phyloP scores from a whole-genome alignment of 2,113 vertebrate species.

The Diphyllodes magnificus region DNA sequence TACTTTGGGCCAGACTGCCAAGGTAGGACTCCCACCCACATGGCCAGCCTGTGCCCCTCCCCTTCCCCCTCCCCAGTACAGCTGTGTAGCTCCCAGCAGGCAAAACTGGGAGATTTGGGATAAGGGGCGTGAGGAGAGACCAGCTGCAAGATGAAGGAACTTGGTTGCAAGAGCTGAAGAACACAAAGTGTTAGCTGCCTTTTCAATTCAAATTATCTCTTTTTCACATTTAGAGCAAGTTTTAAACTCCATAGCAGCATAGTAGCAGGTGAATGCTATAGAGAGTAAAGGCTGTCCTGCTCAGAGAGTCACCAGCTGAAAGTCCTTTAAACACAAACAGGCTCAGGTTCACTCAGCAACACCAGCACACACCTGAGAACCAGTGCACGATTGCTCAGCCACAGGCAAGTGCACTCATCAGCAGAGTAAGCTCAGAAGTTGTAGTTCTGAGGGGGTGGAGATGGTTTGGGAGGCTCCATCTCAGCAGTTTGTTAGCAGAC shows the following conservation, averaged over 20 bases:
- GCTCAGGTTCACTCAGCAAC: not conserved
- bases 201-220: not conserved
- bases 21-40: constrained; percentile 64
- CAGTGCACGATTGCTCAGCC: fast-evolving
- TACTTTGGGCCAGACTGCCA: constrained; percentile 88
- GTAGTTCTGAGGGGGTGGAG: not conserved
- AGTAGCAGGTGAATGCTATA: not conserved
- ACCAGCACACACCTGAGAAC: not conserved
- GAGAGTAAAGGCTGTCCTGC: not conserved
- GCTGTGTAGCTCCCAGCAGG: fast-evolving
- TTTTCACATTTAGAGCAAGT: not conserved
- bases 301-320: not conserved
- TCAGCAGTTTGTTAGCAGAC: not conserved
- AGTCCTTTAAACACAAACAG: not conserved
- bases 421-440: not conserved
- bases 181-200: not conserved
- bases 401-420: not conserved
- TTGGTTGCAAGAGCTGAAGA: not conserved
- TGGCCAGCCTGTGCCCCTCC: fast-evolving
- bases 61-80: not conserved
- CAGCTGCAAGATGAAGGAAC: not conserved
- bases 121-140: not conserved
- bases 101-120: fast-evolving
- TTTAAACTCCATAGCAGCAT: not conserved
- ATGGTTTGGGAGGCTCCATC: not conserved